Evolutionary conservation across 2,888 invertebrate species (phyloP), one percentile per base, ranked within the genome.

Genomic region (Zygogramma bicolorata): DNA sequence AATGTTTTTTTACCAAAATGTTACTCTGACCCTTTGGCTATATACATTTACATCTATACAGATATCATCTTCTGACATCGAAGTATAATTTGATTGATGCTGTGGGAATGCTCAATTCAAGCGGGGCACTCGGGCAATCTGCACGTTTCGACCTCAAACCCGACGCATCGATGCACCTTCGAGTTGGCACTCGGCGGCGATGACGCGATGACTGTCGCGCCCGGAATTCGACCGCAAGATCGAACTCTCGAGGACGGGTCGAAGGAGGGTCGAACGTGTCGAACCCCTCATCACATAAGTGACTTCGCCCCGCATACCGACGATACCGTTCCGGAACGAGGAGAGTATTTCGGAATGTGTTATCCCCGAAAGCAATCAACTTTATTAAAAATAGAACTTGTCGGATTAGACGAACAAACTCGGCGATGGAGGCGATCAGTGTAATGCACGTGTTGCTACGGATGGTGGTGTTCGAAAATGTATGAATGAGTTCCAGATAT

Each of bases 181-280:
- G 65, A 29, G 60, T 66, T 62, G 61, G 70, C 70, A 74, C 62
- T 71, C 46, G 65, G 65, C 61, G 70, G 69, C 62, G 60, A 71
- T 62, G 74, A 66, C 62, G 69, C 62, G 60, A 71, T 62, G 74
- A 66, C 62, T 65, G 62, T 65, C 53, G 65, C 68, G 74, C 40
- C 31, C 53, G 66, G 74, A 74, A 74, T 74, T 68, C 62, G 40
- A 69, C 74, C 74, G 65, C 71, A 62, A 68, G 70, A 73, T 73
- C 61, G 65, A 13, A 53, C 53, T 53, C 53, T 22, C 22, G 53
- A 53, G 53, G 5, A 25, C 27, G 46, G 46, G 46, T 46, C 20
- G 46, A 20, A 7, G 25, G 53, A 25, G 53, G 22, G 25, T n/a
- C 13, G 53, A 27, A 53, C 53, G 53, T 53, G 53, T 53, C 53